Conservation (phyloP, 1,140 invertebrate genomes). For the Zaprionus gabonicus region DNA sequence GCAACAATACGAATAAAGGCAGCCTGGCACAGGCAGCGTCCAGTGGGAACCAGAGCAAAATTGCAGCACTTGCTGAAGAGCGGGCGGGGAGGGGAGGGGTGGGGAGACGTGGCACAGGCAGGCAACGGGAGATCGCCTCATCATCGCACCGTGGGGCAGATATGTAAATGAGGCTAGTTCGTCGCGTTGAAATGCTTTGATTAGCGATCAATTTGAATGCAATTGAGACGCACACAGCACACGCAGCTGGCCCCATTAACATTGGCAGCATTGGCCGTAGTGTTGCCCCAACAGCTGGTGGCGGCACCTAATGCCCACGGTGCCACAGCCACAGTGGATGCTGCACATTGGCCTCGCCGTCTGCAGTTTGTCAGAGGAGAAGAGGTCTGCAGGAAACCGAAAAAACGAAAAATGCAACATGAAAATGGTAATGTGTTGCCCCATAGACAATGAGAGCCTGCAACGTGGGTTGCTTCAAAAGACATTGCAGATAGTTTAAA, state of each 20-base stretch:
- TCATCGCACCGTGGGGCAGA: conserved; percentile 63
- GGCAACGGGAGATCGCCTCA: conserved; percentile 37
- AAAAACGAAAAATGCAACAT: conserved; percentile 55
- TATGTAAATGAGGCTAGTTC: conserved; percentile 65
- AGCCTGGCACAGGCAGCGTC: conserved; percentile 19
- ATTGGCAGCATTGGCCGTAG: conserved; percentile 18
- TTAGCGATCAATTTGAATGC: conserved; percentile 79
- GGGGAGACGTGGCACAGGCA: background rate
- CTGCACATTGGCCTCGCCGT: conserved; percentile 57
- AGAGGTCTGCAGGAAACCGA: conserved; percentile 47
- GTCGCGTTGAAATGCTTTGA: conserved; percentile 53
- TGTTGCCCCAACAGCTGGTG: conserved; percentile 36
- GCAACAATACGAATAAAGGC: conserved; percentile 41
- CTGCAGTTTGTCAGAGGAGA: conserved; percentile 75
- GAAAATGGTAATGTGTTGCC: conserved; percentile 68
- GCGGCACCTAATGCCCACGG: conserved; percentile 36
- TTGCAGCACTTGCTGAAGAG: background rate
- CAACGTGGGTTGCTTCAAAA: conserved; percentile 31
- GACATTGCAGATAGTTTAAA: background rate
- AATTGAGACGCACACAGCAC: conserved; percentile 50
- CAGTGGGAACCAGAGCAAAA: conserved; percentile 30
- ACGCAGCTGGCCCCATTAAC: conserved; percentile 33
- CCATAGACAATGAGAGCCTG: conserved; percentile 50
- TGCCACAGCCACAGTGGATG: conserved; percentile 15
- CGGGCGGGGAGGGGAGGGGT: background rate